These are phyloP conservation scores for Romanogobio albipinnatus DNA, from an alignment of 2,113 vertebrate genomes.

Conservation along the genomic window DNA sequence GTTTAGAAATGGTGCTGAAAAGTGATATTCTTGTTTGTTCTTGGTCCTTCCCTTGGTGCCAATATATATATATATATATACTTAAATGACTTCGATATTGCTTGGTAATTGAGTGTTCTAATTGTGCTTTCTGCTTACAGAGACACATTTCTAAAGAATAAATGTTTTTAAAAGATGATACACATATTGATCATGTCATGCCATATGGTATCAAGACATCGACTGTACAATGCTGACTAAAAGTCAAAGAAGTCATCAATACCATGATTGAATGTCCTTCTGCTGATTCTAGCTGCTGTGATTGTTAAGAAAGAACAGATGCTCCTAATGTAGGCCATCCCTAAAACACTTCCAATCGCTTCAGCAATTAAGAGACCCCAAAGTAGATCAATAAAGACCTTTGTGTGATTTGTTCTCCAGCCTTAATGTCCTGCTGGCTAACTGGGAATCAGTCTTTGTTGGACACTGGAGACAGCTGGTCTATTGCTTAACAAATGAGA, in stretches of 20 bases:
- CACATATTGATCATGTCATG: neutral
- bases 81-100: neutral
- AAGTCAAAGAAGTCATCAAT: conserved; percentile 29
- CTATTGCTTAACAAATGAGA: conserved; percentile 34
- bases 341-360: conserved; percentile 28
- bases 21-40: neutral
- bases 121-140: neutral
- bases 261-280: neutral
- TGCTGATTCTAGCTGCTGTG: neutral
- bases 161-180: conserved; percentile 4
- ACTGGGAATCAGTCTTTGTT: conserved; percentile 36
- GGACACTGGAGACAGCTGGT: conserved; percentile 43
- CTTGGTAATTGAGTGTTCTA: neutral
- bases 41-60: neutral
- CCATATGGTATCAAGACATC: neutral
- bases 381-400: conserved; percentile 43
- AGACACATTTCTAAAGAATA: neutral
- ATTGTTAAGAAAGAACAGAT: neutral
- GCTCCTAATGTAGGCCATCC: conserved; percentile 17
- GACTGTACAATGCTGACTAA: conserved; percentile 12
- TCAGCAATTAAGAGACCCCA: conserved; percentile 19
- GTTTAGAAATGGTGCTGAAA: neutral
- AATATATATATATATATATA: neutral
- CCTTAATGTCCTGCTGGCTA: conserved; percentile 20
- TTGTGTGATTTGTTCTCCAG: conserved; percentile 36